Evolutionary conservation across 2,797 vertebrate species (phyloP).

Genomic region (Eurystomus glaucurus): DNA sequence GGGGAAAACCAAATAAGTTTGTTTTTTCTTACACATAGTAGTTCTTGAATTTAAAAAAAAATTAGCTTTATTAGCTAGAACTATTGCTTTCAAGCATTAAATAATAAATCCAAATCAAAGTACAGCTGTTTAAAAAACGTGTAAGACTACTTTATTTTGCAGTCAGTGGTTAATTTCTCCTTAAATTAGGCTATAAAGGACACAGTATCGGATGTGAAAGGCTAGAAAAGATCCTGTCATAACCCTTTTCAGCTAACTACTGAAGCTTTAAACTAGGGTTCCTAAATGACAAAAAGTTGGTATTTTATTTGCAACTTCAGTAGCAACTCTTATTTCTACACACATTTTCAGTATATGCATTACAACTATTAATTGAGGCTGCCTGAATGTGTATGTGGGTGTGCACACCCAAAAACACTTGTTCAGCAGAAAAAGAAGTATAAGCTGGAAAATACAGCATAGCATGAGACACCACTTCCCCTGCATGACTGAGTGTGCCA

Average conservation of each 20-base stretch:
- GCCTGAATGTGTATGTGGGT: not conserved
- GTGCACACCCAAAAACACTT: not conserved
- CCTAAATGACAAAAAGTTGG: not conserved
- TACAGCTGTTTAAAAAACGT: not conserved
- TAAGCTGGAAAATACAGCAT: not conserved
- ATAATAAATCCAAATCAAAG: not conserved
- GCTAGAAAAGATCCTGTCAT: not conserved
- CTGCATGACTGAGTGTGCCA: not conserved
- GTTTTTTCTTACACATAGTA: not conserved
- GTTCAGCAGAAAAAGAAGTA: not conserved
- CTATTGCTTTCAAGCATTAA: not conserved
- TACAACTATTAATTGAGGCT: not conserved
- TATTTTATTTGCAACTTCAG: not conserved
- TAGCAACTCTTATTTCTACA: not conserved
- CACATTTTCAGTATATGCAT: not conserved
- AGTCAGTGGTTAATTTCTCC: not conserved
- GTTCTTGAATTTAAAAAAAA: not conserved
- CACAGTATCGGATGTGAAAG: not conserved
- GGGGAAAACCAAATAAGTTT: not conserved
- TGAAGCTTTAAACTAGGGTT: not conserved
- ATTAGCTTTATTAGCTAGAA: not conserved
- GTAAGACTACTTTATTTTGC: not conserved
- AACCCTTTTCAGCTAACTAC: not conserved
- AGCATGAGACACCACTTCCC: not conserved
- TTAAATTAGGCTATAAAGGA: not conserved